Evolutionary conservation across 2,888 invertebrate genomes (phyloP).

Genomic region (Xestoiulus laeticollis): DNA sequence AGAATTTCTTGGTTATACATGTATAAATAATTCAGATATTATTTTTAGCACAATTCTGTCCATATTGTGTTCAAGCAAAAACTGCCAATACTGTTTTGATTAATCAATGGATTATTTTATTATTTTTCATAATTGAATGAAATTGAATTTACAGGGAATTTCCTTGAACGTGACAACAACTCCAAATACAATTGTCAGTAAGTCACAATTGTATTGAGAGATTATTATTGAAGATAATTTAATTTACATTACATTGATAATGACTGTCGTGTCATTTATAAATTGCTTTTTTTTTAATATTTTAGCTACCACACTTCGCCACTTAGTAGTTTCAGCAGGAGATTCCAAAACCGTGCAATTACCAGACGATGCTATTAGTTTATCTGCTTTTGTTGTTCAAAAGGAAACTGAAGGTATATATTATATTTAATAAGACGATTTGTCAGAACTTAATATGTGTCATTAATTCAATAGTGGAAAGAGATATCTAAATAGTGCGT

Average conservation of each 20-base stretch:
- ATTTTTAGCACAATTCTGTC: too few relatives aligned
- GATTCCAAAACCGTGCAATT: constrained; percentile 75
- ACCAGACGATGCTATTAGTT: constrained; percentile 83
- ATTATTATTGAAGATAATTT: neutral
- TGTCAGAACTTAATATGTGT: too few relatives aligned
- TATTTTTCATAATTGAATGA: neutral
- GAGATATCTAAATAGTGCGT: neutral
- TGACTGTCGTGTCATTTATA: neutral
- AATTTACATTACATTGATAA: neutral
- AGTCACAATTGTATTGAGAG: neutral
- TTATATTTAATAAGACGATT: constrained; percentile 40
- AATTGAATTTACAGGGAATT: neutral
- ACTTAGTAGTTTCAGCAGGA: constrained; percentile 64
- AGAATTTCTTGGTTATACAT: too few relatives aligned
- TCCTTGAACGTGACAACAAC: neutral
- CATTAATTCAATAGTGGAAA: neutral
- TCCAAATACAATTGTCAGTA: neutral
- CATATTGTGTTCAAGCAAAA: too few relatives aligned
- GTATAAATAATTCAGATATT: too few relatives aligned
- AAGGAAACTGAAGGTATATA: constrained; percentile 74
- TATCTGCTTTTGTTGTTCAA: constrained; percentile 83
- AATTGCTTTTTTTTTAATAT: neutral
- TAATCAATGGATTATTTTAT: neutral
- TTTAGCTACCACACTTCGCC: constrained; percentile 55
- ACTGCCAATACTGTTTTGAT: too few relatives aligned